A percentile compares a stretch with the other conserved stretches of the same genome.
Evolutionary conservation across 35 echinoderm and acorn worm species (phyloP).

Genomic region (Lytechinus pictus): DNA sequence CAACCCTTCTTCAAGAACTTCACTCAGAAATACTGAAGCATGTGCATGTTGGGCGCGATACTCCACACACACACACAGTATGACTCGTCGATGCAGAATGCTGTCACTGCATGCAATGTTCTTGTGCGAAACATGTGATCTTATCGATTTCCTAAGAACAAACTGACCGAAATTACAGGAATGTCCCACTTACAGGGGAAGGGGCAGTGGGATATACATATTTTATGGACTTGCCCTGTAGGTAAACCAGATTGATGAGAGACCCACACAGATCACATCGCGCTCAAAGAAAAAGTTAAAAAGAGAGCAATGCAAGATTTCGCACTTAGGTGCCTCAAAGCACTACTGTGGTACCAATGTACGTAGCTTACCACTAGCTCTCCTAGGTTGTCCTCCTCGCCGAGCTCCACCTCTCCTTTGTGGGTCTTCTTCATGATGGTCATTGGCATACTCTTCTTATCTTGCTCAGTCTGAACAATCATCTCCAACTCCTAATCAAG

Average conservation of each 20-base stretch:
- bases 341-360: not conserved
- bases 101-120: too few species aligned
- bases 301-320: not conserved
- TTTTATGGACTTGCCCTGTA: too few species aligned
- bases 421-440: conserved; percentile 89
- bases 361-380: conserved; percentile 69
- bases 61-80: too few species aligned
- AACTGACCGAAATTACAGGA: too few species aligned
- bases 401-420: conserved; percentile 96
- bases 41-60: too few species aligned
- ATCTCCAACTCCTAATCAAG: conserved; percentile 75
- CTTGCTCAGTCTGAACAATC: conserved; percentile 78
- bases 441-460: conserved; percentile 66
- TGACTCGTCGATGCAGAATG: too few species aligned
- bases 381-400: conserved; percentile 70
- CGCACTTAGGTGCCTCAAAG: not conserved
- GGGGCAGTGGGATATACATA: too few species aligned
- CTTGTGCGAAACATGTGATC: too few species aligned
- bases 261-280: not conserved
- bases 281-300: not conserved
- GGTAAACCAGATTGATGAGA: not conserved
- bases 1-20: too few species aligned
- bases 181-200: too few species aligned
- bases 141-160: too few species aligned
- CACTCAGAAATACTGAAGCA: too few species aligned